Evolutionary conservation across 1,140 invertebrate genomes (phyloP).

Genomic region (Drosophila dunni): DNA sequence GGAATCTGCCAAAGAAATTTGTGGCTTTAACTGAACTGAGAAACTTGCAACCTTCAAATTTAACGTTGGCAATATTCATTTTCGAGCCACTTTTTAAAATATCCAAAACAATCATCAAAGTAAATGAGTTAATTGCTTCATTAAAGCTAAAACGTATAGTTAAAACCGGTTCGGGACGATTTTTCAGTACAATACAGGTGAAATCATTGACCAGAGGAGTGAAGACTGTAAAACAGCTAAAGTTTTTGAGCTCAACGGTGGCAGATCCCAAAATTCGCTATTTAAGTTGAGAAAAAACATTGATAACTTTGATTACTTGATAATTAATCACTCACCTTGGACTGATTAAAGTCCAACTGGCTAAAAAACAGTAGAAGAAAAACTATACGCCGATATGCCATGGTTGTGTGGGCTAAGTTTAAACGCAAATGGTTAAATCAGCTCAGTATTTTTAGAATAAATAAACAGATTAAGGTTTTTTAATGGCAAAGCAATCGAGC

Average conservation of each 20-base stretch:
- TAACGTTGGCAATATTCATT: constrained; percentile 27
- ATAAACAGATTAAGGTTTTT: background rate
- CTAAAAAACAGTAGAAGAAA: background rate
- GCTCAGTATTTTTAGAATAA: background rate
- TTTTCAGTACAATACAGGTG: constrained; percentile 17
- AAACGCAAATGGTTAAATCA: background rate
- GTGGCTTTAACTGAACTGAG: constrained; percentile 17
- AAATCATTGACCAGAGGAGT: background rate
- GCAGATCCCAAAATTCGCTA: background rate
- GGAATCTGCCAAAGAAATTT: constrained; percentile 38
- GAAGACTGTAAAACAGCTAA: constrained; percentile 18
- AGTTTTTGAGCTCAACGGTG: constrained; percentile 2
- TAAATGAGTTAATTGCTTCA: constrained; percentile 21
- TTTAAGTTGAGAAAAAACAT: background rate
- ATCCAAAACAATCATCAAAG: constrained; percentile 19
- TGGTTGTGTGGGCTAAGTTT: background rate
- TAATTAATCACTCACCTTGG: constrained; percentile 6
- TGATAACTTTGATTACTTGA: background rate
- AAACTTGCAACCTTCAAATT: constrained; percentile 62
- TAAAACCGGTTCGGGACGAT: background rate
- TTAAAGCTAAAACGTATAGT: constrained; percentile 12
- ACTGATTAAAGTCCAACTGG: background rate
- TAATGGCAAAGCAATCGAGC: background rate
- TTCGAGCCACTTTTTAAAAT: constrained; percentile 42
- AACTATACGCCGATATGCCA: background rate